Conservation (phyloP, 2,113 vertebrate species). For the Rutilus rutilus region DNA sequence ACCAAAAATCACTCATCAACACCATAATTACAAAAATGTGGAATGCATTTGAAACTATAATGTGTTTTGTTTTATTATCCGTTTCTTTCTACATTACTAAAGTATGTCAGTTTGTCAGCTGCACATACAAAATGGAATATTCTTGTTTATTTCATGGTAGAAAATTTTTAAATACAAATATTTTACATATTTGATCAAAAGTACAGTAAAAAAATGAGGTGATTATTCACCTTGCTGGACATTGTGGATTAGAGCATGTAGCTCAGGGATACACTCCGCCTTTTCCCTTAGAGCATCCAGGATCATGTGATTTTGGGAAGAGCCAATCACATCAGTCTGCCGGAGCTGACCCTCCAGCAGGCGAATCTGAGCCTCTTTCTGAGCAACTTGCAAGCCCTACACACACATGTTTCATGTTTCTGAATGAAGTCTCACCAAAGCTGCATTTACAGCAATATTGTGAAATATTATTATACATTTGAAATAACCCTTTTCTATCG, state of each 20-base stretch:
- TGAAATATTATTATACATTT: neutral
- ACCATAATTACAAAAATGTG: neutral
- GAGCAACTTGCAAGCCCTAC: slow-evolving; percentile 92
- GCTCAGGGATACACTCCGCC: slow-evolving; percentile 88
- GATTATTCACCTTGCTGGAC: slow-evolving; percentile 96
- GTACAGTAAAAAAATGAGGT: no score
- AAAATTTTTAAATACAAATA: no score
- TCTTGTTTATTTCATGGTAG: no score
- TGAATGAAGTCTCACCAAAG: neutral
- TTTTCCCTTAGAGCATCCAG: slow-evolving; percentile 91
- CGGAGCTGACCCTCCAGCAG: slow-evolving; percentile 91
- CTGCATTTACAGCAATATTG: neutral
- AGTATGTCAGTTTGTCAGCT: no score
- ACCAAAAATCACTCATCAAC: neutral
- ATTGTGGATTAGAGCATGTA: slow-evolving; percentile 92
- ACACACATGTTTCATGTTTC: neutral
- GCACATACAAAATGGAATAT: no score
- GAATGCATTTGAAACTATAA: no score
- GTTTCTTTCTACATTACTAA: no score
- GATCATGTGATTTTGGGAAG: slow-evolving; percentile 89
- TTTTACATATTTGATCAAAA: no score
- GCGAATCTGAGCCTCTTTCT: slow-evolving; percentile 93
- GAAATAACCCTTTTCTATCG: no score
- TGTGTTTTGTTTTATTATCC: no score
- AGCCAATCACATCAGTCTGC: slow-evolving; percentile 85